phyloP scores from a whole-genome alignment of 2,113 vertebrate genomes.

The Coptodon bakossiorum region DNA sequence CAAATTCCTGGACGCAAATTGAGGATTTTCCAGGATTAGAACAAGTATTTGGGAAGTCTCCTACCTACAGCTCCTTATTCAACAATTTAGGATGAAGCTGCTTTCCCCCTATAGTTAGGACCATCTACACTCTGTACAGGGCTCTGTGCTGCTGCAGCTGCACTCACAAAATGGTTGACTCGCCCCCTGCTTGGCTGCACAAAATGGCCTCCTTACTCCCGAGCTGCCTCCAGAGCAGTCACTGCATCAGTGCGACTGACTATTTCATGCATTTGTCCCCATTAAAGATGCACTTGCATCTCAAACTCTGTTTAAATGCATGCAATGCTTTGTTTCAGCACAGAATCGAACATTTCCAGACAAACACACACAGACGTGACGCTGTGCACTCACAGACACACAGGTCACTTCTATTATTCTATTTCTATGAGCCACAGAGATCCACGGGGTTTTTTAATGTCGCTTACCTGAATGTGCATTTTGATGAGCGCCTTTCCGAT shows the following conservation, averaged over 20 bases:
- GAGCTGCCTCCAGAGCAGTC: not conserved
- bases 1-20: constrained; percentile 42
- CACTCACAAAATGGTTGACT: constrained; percentile 74
- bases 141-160: constrained; percentile 40
- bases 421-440: not conserved
- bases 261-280: not conserved
- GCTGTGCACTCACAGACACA: not conserved
- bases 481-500: constrained; percentile 87
- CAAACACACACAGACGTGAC: not conserved
- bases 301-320: not conserved
- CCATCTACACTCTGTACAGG: constrained; percentile 1
- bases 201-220: constrained; percentile 73
- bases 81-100: not conserved
- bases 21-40: constrained; percentile 47
- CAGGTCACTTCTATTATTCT: not conserved
- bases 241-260: not conserved
- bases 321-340: not conserved
- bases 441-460: not conserved
- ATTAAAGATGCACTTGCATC: not conserved
- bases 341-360: not conserved
- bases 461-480: constrained; percentile 87
- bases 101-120: not conserved
- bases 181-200: constrained; percentile 41
- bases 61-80: not conserved
- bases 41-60: not conserved